phyloP scores from a whole-genome alignment of 2,113 vertebrate species.

The Apistogramma diplotaenia region DNA sequence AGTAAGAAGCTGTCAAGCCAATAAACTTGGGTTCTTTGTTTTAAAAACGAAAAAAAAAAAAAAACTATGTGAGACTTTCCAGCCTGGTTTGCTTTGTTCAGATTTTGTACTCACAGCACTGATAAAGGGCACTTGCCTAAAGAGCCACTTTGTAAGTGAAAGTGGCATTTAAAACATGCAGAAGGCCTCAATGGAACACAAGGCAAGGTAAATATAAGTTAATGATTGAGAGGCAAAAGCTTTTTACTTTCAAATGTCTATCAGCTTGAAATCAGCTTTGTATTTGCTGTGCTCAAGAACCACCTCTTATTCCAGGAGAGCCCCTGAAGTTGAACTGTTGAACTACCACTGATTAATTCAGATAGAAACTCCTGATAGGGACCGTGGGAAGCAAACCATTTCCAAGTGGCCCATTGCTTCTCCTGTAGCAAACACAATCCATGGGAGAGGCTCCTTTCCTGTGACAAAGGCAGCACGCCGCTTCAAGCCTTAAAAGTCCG shows the following conservation, averaged over 20 bases:
- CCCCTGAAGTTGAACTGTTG: background rate
- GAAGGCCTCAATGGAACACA: background rate
- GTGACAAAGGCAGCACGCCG: constrained; percentile 30
- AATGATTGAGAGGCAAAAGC: constrained; percentile 38
- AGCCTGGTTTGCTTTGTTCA: background rate
- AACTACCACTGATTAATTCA: constrained; percentile 16
- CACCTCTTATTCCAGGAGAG: constrained; percentile 16
- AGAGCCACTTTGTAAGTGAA: constrained; percentile 24
- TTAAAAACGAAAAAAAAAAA: background rate
- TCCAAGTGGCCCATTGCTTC: constrained; percentile 55
- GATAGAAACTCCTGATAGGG: constrained; percentile 48
- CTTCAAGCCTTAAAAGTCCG: constrained; percentile 45
- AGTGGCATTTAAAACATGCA: constrained; percentile 24
- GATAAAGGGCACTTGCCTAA: constrained; percentile 7
- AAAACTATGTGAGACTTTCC: background rate
- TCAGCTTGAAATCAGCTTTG: constrained; percentile 16
- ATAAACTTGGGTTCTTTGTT: background rate
- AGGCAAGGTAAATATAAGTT: background rate
- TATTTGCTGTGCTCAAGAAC: background rate
- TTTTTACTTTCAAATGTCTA: constrained; percentile 17
- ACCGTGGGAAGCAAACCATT: constrained; percentile 65
- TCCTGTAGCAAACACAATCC: constrained; percentile 48
- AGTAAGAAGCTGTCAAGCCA: constrained; percentile 3
- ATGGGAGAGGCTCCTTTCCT: constrained; percentile 61
- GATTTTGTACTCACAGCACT: constrained; percentile 2